Evolutionary conservation across 2,113 vertebrate genomes (phyloP), one percentile per base, ranked within the genome.

Genomic region (Oreocharis arfaki): DNA sequence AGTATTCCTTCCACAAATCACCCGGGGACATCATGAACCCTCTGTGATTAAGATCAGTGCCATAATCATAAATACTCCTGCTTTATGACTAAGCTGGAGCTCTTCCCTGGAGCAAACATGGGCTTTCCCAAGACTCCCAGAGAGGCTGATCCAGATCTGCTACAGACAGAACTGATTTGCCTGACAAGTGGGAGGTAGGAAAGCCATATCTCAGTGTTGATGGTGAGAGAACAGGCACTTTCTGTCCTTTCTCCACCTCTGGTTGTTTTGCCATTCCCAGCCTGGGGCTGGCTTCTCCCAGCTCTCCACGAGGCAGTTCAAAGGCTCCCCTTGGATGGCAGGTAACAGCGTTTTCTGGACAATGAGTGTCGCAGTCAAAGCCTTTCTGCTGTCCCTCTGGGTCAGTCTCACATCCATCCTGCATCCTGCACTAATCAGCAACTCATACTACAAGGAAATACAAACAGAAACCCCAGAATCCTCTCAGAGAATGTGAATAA

Each of bases 1-100:
- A 95, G 87, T 35, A 90, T 89, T 93, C 71, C 59, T 42, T 74
- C 65, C 8, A 2, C 90, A 94, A 96, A 97, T 97, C 91, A 93
- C 65, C 53, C 7, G 1, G 42, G 79, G 83, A 70, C 68, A 89
- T 73, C 7, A 3, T 81, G 96, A 95, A 74, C 86, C 69, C 73
- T 67, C 13, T 88, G 73, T 92, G 90, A 96, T 85, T 70, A 84
- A 92, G 95, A 77, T 90, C 91, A 71, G 44, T 49, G 49, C 85
- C 30, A 16, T 65, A 63, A 78, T 61, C 86, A 67, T 91, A 97
- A 96, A 97, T 89, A 95, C 44, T 93, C 68, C 60, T 70, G 52
- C n/a, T 96, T 95, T 88, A 81, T 84, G 89, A 37, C 68, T 61
- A 13, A 1, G 12, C 53, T 84, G 71, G 83, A 84, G 60, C 47